A percentile compares a stretch with the other conserved stretches of the same genome.
These are phyloP conservation scores for Vipera latastei DNA, from an alignment of 2,797 vertebrate genomes.

Conservation along the genomic window DNA sequence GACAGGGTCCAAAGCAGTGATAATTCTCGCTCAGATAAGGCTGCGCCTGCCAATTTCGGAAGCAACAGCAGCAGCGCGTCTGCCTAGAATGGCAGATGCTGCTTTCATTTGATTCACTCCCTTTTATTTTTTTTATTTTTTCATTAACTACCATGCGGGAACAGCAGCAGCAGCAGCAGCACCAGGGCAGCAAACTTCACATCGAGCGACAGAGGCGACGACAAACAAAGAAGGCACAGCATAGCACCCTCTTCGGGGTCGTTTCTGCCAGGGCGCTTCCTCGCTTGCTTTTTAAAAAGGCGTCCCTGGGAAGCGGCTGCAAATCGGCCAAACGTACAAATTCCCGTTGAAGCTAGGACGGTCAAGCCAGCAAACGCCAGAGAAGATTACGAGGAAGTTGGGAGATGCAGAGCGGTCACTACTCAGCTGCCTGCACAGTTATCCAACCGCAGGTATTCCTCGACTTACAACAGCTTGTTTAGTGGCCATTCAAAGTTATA, in stretches of 20 bases:
- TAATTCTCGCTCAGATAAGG: neutral
- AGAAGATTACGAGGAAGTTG: neutral
- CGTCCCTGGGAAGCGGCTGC: neutral
- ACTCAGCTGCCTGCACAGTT: neutral
- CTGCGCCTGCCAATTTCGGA: constrained; percentile 37
- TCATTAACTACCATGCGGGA: constrained; percentile 39
- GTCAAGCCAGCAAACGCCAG: neutral
- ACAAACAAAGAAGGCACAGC: constrained; percentile 19
- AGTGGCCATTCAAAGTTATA: neutral
- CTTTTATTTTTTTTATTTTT: neutral
- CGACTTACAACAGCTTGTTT: neutral
- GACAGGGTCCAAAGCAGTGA: constrained; percentile 40
- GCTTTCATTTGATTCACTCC: constrained; percentile 21
- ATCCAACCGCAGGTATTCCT: neutral
- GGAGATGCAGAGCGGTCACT: neutral
- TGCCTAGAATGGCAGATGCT: constrained; percentile 44
- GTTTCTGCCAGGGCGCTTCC: neutral
- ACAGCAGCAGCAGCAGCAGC: neutral
- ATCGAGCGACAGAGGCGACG: constrained; percentile 26
- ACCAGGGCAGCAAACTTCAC: constrained; percentile 2
- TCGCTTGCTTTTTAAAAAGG: neutral
- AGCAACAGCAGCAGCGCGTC: neutral
- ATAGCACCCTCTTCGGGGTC: neutral
- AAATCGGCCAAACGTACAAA: neutral
- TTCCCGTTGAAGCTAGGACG: neutral